Conservation (phyloP, 1,140 invertebrate genomes). For the Hyposmocoma kahamanoa region DNA sequence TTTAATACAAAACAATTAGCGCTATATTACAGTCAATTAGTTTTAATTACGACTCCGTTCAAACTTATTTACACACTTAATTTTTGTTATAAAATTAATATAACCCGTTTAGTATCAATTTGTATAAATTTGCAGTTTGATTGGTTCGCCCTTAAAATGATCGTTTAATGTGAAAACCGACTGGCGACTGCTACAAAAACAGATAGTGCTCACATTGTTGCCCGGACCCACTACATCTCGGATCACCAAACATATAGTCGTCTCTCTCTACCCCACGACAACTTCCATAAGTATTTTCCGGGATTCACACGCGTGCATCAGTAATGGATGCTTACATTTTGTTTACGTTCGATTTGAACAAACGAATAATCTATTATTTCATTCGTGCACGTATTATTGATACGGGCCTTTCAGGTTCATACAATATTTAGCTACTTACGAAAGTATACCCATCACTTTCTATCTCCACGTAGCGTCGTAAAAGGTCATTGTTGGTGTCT, state of each 20-base stretch:
- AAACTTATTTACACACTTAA: conserved; percentile 73
- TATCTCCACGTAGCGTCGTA: not conserved
- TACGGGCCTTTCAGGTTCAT: conserved; percentile 55
- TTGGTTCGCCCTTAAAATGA: conserved; percentile 70
- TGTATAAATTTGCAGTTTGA: conserved; percentile 71
- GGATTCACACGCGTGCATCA: conserved; percentile 31
- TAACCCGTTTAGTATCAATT: conserved; percentile 72
- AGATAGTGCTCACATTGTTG: conserved; percentile 50
- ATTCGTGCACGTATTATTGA: conserved; percentile 72
- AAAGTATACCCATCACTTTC: conserved; percentile 31
- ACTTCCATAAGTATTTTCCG: conserved; percentile 9
- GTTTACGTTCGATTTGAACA: conserved; percentile 70
- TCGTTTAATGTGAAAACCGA: conserved; percentile 68
- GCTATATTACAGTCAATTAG: conserved; percentile 67
- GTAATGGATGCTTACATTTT: conserved; percentile 69
- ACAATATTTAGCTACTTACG: conserved; percentile 51
- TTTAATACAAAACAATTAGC: conserved; percentile 67
- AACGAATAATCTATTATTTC: conserved; percentile 74
- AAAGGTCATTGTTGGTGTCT: conserved; percentile 14
- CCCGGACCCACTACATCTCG: conserved; percentile 14
- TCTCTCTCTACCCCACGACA: conserved; percentile 27
- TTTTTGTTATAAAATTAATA: conserved; percentile 74
- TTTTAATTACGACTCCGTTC: conserved; percentile 65
- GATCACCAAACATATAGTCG: conserved; percentile 19
- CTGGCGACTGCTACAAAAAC: conserved; percentile 66